Conservation (phyloP, 2,888 invertebrate genomes). For the Trissolcus brochymenae region DNA sequence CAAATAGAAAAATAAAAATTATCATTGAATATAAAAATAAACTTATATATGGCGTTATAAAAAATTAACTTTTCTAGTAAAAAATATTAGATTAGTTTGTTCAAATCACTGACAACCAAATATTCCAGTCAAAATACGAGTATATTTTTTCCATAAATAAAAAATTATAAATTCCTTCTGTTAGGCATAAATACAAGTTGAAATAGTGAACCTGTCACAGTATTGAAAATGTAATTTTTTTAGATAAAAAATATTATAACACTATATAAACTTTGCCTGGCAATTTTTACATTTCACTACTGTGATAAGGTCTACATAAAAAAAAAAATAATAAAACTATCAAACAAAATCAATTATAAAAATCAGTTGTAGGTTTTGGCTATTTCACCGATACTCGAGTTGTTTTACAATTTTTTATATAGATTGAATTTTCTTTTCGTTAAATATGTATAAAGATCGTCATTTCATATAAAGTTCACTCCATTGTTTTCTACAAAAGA, state of each 20-base stretch:
- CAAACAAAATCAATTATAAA: conserved; percentile 23
- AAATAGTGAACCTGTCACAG: conserved; percentile 44
- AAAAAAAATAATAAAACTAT: conserved; percentile 38
- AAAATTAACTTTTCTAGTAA: too few relatives aligned
- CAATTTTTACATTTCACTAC: conserved; percentile 10
- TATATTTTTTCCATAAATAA: background rate
- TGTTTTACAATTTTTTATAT: conserved; percentile 1
- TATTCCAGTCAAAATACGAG: background rate
- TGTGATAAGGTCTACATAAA: conserved; percentile 38
- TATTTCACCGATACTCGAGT: conserved; percentile 8
- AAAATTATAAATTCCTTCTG: conserved; percentile 22
- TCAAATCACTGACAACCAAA: too few relatives aligned
- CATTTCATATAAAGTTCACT: too few relatives aligned
- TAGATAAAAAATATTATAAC: too few relatives aligned
- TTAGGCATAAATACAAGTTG: conserved; percentile 24
- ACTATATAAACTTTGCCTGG: conserved; percentile 5
- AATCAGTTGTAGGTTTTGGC: too few relatives aligned
- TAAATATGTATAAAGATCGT: too few relatives aligned
- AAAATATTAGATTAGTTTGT: too few relatives aligned
- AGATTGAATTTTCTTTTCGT: background rate
- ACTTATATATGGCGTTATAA: too few relatives aligned
- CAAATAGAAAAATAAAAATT: background rate
- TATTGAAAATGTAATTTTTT: conserved; percentile 4
- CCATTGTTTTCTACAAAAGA: too few relatives aligned
- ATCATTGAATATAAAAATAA: too few relatives aligned